phyloP scores from a whole-genome alignment of 2,113 vertebrate species.

The Callorhinus ursinus region DNA sequence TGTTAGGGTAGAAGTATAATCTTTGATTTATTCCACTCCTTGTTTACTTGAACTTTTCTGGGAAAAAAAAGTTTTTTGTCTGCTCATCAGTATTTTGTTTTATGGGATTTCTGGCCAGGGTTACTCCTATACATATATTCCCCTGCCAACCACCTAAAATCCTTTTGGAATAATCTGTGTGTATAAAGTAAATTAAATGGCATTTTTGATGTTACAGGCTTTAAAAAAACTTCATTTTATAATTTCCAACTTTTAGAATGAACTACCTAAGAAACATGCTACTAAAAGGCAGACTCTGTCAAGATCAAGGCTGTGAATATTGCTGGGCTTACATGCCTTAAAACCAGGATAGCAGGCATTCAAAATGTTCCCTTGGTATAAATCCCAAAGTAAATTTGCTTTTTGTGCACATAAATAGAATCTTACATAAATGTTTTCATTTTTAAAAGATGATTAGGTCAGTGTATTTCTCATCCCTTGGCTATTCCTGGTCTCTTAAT shows the following conservation, averaged over 20 bases:
- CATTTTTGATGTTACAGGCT: not conserved
- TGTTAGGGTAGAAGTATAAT: conserved; percentile 1
- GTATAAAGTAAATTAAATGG: not conserved
- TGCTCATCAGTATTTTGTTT: not conserved
- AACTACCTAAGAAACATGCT: not conserved
- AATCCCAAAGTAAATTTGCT: conserved; percentile 9
- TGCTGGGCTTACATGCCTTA: not conserved
- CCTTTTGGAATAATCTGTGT: not conserved
- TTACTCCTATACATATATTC: not conserved
- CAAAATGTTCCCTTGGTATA: conserved; percentile 27
- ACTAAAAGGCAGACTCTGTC: not conserved
- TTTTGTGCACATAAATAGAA: not conserved
- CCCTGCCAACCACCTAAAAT: not conserved
- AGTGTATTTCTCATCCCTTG: conserved; percentile 34
- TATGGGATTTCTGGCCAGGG: not conserved
- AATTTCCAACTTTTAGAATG: conserved; percentile 24
- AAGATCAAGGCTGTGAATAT: not conserved
- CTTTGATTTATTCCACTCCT: not conserved
- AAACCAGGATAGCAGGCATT: not conserved
- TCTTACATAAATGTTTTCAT: conserved; percentile 34
- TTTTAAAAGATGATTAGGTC: conserved; percentile 22
- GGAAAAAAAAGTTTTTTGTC: not conserved
- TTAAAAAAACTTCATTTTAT: not conserved
- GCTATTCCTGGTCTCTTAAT: conserved; percentile 20
- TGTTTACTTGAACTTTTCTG: not conserved